These are phyloP conservation scores for Muraenolepis orangiensis DNA, from an alignment of 2,797 vertebrate genomes.

Conservation along the genomic window DNA sequence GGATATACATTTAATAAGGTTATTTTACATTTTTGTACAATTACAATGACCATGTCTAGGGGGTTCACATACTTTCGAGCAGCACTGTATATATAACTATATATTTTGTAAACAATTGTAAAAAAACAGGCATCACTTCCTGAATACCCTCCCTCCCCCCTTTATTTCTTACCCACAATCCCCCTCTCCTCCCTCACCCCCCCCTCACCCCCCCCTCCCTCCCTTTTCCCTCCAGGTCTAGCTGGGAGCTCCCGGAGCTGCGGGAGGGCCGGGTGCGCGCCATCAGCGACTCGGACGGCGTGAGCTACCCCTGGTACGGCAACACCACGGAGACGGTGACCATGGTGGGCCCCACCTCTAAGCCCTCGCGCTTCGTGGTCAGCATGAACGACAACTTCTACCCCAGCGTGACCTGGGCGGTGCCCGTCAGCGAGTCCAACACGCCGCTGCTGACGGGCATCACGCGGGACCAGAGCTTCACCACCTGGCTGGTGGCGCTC, in stretches of 20 bases:
- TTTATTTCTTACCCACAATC: neutral
- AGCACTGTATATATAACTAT: no score
- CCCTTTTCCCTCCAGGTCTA: constrained; percentile 82
- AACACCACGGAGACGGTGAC: constrained; percentile 98
- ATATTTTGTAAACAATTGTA: neutral
- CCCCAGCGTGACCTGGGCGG: constrained; percentile 97
- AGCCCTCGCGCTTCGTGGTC: constrained; percentile 90
- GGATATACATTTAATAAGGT: no score
- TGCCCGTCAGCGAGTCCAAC: constrained; percentile 94
- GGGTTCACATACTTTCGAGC: no score
- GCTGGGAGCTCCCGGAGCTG: constrained; percentile 96
- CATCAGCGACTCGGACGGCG: constrained; percentile 96
- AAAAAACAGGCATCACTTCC: neutral
- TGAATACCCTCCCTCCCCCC: no score
- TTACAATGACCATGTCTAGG: no score
- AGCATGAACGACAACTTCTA: constrained; percentile 99
- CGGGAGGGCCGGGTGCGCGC: constrained; percentile 91
- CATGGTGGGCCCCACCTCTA: constrained; percentile 88
- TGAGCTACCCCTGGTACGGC: constrained; percentile 98
- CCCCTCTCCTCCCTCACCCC: neutral
- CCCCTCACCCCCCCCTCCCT: neutral
- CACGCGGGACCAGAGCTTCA: constrained; percentile 97
- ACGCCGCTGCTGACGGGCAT: constrained; percentile 91
- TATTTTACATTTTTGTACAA: no score
- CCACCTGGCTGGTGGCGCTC: constrained; percentile 97